Evolutionary conservation across 2,888 invertebrate species (phyloP), one percentile per base, ranked within the genome.

Genomic region (Alsophila aescularia): DNA sequence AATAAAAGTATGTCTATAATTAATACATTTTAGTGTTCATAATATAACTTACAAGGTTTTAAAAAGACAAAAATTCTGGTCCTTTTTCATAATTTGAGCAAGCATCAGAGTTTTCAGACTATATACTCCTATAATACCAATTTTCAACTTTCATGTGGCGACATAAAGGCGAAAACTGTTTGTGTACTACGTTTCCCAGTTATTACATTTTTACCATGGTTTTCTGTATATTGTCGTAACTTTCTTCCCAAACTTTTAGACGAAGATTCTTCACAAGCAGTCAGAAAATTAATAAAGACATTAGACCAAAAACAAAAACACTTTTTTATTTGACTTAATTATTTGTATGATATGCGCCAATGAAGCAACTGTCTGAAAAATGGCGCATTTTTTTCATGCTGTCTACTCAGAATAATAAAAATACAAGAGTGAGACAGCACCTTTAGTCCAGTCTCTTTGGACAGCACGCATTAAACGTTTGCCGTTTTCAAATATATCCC

Each of bases 141-240:
- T n/a, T 32, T 32, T 32, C 48, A 51, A 16, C 18, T 36, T n/a
- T n/a, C n/a, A n/a, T 5, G 7, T 15, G 9, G 48, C 45, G 54
- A 52, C 47, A 32, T 32, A 52, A 52, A 50, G 16, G 16, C 36
- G 16, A 16, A 16, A 16, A 16, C 16, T 36, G 16, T 36, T 36
- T 36, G 10, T n/a, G 36, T 16, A 18, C 16, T 36, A 36, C n/a
- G 36, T 32, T 32, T 32, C 6, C 13, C 13, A 29, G 13, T 1
- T n/a, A 12, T n/a, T 13, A 2, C 13, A 32, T 5, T 32, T 12
- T 32, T 32, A 12, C 32, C 7, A 4, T 32, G 12, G 10, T 35
- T 15, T 10, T 36, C 16, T 16, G n/a, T 8, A 14, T 3, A 36
- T 36, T n/a, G 2, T 18, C 36, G n/a, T 18, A 36, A 18, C 36